phyloP scores from a whole-genome alignment of 2,797 vertebrate genomes.

The Diceros bicornis region DNA sequence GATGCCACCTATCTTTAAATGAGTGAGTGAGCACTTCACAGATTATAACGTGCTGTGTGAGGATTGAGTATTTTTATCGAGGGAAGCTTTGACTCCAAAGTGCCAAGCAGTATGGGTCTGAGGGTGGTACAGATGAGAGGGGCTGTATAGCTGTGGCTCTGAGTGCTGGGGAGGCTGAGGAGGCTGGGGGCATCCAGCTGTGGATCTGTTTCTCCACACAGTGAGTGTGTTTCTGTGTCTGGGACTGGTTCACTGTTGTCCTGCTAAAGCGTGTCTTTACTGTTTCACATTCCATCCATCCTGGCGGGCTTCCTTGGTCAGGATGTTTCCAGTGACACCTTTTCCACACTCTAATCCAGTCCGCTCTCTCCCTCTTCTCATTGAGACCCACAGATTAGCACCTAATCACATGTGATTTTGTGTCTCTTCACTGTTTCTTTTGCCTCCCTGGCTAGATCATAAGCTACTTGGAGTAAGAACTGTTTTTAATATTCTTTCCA shows the following conservation, averaged over 20 bases:
- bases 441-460: neutral
- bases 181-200: neutral
- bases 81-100: neutral
- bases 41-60: fast-evolving
- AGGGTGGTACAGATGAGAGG: fast-evolving
- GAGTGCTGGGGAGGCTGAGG: neutral
- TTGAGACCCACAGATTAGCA: neutral
- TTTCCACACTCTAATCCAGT: neutral
- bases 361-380: neutral
- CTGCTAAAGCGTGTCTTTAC: too few species aligned
- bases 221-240: fast-evolving
- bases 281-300: neutral
- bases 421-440: neutral
- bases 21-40: neutral
- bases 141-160: neutral
- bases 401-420: neutral
- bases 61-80: neutral
- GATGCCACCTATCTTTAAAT: neutral
- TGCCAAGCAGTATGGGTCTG: neutral
- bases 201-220: neutral
- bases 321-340: neutral
- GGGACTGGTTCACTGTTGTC: neutral
- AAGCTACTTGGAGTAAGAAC: neutral
- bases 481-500: neutral
- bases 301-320: neutral